Evolutionary conservation across 2,797 vertebrate species (phyloP), one percentile per base, ranked within the genome.

Genomic region (Hephaestus fuliginosus): DNA sequence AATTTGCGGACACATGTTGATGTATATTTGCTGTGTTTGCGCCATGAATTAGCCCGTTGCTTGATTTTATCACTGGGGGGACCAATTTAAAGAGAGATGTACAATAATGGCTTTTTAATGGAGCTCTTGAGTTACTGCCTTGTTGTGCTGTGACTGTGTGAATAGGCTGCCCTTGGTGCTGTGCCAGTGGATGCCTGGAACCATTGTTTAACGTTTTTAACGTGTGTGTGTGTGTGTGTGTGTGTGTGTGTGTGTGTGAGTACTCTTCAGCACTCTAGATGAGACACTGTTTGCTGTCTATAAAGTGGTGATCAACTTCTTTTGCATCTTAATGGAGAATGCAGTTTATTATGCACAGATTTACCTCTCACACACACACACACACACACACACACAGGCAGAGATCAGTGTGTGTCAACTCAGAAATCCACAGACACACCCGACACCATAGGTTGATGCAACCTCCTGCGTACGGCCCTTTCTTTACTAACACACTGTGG

Each of bases 91-190:
- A 81, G 53, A 71, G 36, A 30, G 74, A 69, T 75, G 30, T 57
- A 73, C 70, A 80, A 70, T 78, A 72, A 92, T 85, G 77, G 64
- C 82, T 85, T 88, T 88, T 86, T 89, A 87, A 90, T 88, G 70
- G 74, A 84, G 44, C 66, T 74, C 55, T 82, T 77, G 70, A 88
- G 70, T 87, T 74, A 82, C 74, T 43, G 80, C 63, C 75, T 84
- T 77, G 83, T 85, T 91, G 88, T 84, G 85, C 73, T 88, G 85
- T 64, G 73, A 81, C 55, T 81, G 66, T 65, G 86, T 86, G 75
- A 89, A 83, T 63, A 56, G 80, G 55, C 64, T 71, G 84, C 48
- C 22, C 70, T 86, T 85, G 83, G 76, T 79, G 56, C 67, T 3
- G 36, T 68, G 87, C 87, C 82, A 88, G 72, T 39, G 30, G 76